phyloP scores from a whole-genome alignment of 2,888 invertebrate genomes.

The Mactromeris polynyma region DNA sequence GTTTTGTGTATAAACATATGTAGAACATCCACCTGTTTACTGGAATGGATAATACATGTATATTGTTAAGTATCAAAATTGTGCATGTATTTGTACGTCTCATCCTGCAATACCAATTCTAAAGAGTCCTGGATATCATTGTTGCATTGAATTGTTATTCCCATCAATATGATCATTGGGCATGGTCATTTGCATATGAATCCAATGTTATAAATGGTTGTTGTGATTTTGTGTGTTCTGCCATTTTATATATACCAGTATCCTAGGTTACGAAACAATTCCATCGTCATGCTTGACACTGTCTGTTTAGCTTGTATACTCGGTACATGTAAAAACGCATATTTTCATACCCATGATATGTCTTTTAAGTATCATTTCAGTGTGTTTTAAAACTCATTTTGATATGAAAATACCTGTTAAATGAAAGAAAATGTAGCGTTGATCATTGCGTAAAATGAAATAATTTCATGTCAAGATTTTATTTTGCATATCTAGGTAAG shows the following conservation, averaged over 20 bases:
- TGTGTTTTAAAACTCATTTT: too few relatives aligned
- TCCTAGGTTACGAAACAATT: not conserved
- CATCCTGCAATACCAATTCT: not conserved
- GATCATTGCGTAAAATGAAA: too few relatives aligned
- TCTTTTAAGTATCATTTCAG: too few relatives aligned
- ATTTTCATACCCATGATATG: too few relatives aligned
- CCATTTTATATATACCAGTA: not conserved
- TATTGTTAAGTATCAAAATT: not conserved
- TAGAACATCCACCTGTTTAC: not conserved
- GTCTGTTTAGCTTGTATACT: not conserved
- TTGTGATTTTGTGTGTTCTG: not conserved
- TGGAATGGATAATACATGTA: not conserved
- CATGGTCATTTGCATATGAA: not conserved
- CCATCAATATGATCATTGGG: too few relatives aligned
- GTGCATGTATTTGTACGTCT: not conserved
- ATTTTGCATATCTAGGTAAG: too few relatives aligned
- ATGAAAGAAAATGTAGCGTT: too few relatives aligned
- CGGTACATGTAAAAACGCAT: too few relatives aligned
- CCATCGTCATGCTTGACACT: not conserved
- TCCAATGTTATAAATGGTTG: not conserved
- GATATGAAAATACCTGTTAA: too few relatives aligned
- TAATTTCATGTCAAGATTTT: too few relatives aligned
- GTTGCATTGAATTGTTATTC: not conserved
- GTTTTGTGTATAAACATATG: not conserved
- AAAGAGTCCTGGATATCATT: not conserved